Evolutionary conservation across 1,140 invertebrate species (phyloP), one percentile per base, ranked within the genome.

Genomic region (Aradophagus sp.): DNA sequence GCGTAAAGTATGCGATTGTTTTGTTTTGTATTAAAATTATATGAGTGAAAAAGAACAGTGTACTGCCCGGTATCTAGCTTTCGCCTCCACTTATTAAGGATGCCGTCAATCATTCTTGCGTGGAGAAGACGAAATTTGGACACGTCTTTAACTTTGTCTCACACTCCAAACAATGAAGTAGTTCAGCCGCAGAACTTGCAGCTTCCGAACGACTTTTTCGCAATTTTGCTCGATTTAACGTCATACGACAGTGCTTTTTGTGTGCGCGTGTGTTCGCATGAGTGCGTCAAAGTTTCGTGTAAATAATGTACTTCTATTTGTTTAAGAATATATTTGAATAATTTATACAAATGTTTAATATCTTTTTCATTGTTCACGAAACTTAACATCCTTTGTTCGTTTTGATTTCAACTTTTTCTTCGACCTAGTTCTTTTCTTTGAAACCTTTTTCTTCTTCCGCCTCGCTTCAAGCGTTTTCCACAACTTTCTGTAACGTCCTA

Each of bases 321-420:
- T 83, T 84, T 84, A 81, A 83, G 75, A 80, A 82, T 85, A 85
- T 83, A 84, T 82, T 80, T 83, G 76, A 82, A 78, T 84, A 81
- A 84, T 84, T 85, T 84, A 83, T 83, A 84, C 71, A 76, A 39
- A 81, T 11, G 15, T 32, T 34, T 7, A 11, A 2, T 11, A 13
- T 29, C 5, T 52, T 38, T 36, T 36, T 2, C 27, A 32, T 52
- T 52, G 13, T 36, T 6, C 23, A 17, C 34, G n/a, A n/a, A n/a
- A n/a, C 32, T 19, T 53, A 38, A 39, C 32, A 31, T 67, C 14
- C 20, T 39, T 38, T 35, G 31, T 23, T 55, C 39, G 4, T 58
- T 62, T 66, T 71, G 53, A 5, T 5, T 67, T 36, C 16, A 38
- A 39, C 45, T 44, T 36, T 31, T 39, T 45, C 36, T 71, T 63